Evolutionary conservation across 2,888 invertebrate species (phyloP).

Genomic region (Yponomeuta plumbellus): DNA sequence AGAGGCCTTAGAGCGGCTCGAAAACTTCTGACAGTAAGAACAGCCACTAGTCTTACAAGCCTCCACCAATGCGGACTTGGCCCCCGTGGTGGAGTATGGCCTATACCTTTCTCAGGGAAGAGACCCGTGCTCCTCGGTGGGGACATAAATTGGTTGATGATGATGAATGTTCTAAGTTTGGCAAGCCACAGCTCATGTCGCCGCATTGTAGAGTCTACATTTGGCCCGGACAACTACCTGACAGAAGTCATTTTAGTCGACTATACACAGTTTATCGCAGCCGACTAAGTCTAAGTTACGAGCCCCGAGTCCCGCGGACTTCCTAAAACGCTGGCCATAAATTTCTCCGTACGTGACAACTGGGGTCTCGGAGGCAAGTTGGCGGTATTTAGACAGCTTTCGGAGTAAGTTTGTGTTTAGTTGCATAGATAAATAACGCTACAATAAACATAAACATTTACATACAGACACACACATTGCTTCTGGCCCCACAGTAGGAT

Average conservation of each 20-base stretch:
- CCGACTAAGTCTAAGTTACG: constrained; percentile 12
- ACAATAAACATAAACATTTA: no score
- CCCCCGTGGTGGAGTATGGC: no score
- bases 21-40: no score
- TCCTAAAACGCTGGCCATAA: constrained; percentile 6
- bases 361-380: neutral
- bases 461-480: no score
- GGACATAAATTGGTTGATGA: no score
- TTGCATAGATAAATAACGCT: neutral
- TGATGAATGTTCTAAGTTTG: neutral
- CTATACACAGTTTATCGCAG: neutral
- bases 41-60: no score
- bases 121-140: no score
- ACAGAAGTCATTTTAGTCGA: neutral
- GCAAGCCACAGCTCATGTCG: no score
- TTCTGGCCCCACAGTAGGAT: no score
- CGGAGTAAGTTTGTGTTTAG: neutral
- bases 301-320: neutral
- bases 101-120: no score
- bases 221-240: neutral
- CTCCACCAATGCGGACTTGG: no score
- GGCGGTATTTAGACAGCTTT: neutral
- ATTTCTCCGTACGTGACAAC: constrained; percentile 8
- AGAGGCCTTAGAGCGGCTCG: no score
- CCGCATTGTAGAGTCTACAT: neutral